Evolutionary conservation across 2,888 invertebrate species (phyloP).

Genomic region (Acronicta psi): DNA sequence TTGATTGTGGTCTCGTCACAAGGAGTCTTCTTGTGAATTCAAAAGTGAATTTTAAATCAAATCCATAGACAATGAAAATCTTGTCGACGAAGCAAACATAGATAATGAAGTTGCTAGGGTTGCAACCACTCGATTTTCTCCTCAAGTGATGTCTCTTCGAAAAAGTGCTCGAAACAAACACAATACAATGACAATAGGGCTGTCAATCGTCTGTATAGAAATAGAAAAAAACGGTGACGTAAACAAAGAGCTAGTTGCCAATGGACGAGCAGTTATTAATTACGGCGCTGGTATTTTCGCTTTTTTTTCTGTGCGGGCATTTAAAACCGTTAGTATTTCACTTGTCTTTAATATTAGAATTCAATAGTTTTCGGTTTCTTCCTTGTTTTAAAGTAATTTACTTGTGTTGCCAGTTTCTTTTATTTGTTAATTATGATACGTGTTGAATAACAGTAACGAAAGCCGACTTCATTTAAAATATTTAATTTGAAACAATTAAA

Average conservation of each 20-base stretch:
- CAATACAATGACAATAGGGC: slow-evolving; percentile 10
- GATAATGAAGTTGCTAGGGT: slow-evolving; percentile 2
- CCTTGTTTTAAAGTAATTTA: slow-evolving; percentile 4
- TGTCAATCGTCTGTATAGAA: slow-evolving; percentile 28
- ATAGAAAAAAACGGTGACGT: slow-evolving; percentile 39
- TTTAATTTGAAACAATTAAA: too few species aligned
- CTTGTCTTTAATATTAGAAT: slow-evolving; percentile 1
- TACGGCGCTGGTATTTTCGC: slow-evolving; percentile 20
- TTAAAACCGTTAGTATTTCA: slow-evolving; percentile 24
- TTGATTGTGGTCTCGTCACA: too few species aligned
- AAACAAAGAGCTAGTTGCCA: slow-evolving; percentile 46
- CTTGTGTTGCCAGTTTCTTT: background rate
- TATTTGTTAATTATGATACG: too few species aligned
- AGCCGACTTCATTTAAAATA: too few species aligned
- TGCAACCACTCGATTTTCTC: background rate
- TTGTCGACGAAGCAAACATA: background rate
- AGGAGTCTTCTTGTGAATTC: too few species aligned
- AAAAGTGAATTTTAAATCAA: too few species aligned
- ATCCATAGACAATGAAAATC: too few species aligned
- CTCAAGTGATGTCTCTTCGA: background rate
- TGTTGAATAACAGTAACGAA: too few species aligned
- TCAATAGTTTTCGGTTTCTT: background rate
- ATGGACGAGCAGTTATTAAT: slow-evolving; percentile 48
- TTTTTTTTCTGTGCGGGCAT: slow-evolving; percentile 35
- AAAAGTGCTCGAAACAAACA: slow-evolving; percentile 1